Base-by-base conservation (phyloP, 2,888 invertebrate genomes). In the Chironomus tentans region DNA sequence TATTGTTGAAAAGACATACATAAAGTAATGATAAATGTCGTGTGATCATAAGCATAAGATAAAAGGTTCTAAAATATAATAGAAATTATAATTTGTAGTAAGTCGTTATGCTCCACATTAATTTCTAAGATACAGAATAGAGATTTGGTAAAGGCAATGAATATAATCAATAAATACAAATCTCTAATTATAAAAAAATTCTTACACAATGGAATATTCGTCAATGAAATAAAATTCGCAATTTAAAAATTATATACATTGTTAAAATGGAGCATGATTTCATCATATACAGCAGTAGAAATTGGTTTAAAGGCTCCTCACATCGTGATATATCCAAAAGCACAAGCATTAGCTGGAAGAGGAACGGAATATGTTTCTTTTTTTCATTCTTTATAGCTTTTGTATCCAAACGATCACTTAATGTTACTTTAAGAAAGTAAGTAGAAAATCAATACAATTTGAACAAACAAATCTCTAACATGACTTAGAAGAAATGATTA, bases 401-500 rank as follows among this genome's bases (percentile, higher is more conserved):
- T 38, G 38, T 38, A 38, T 38, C 38, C 38, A 38, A 38, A 38
- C 38, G 38, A 38, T 38, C 38, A 38, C 38, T 38, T 38, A 38
- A 38, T 38, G 38, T 38, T 10, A 65, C 22, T 24, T 18, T 65
- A 22, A 22, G 38, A 38, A 38, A 68, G 15, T 24, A 68, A 28
- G 38, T 38, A 38, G 38, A 68, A 68, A 68, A 68, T 68, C 68
- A 68, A 68, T 68, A 68, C 22, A 46, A 71, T 12, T 71, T 50
- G 22, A 56, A 71, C 71, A 71, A 71, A 71, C 71, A 71, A 71
- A 71, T 56, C 56, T 50, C 56, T 24, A 71, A 71, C 71, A 71
- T 71, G 71, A 56, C 28, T 71, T 28, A 50, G 56, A 28, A 71
- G 68, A 71, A 47, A 56, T 15, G n/a, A 71, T 71, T 69, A 69